Percentiles rank a stretch among this genome's conserved stretches.
phyloP scores from a whole-genome alignment of 53 echinoderm and acorn worm genomes.

The Zoroaster sp. region DNA sequence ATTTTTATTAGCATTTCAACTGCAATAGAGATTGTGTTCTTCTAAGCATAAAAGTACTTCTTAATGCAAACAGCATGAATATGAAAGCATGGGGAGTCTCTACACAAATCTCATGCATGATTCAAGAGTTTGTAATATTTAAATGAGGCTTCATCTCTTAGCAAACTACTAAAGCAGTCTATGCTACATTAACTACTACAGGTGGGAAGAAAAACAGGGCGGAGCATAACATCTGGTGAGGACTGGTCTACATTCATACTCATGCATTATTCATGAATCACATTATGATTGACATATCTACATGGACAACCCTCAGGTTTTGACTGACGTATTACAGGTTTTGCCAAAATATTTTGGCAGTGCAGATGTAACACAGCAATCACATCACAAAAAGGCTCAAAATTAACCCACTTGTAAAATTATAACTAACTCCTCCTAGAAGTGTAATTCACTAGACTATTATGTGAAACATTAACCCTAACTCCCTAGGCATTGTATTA shows the following conservation, averaged over 20 bases:
- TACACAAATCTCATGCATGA: background rate
- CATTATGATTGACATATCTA: background rate
- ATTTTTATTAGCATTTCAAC: background rate
- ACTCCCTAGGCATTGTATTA: too few species aligned
- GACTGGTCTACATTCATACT: background rate
- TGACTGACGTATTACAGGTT: background rate
- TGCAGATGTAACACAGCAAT: slow-evolving; percentile 4
- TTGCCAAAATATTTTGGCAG: background rate
- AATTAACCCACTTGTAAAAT: slow-evolving; percentile 46
- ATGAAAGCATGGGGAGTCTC: too few species aligned
- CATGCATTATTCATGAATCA: slow-evolving; percentile 34
- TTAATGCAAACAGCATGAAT: too few species aligned
- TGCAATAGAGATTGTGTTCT: background rate
- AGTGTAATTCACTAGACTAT: too few species aligned
- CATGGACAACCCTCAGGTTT: background rate
- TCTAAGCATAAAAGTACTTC: background rate
- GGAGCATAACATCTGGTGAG: background rate
- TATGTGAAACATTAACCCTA: too few species aligned
- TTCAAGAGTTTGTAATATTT: background rate
- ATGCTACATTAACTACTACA: background rate
- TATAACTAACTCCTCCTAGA: too few species aligned
- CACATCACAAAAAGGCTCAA: background rate
- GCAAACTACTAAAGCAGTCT: background rate
- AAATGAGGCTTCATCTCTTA: background rate
- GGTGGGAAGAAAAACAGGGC: background rate